phyloP scores from a whole-genome alignment of 2,888 invertebrate genomes.

The Meganola albula region DNA sequence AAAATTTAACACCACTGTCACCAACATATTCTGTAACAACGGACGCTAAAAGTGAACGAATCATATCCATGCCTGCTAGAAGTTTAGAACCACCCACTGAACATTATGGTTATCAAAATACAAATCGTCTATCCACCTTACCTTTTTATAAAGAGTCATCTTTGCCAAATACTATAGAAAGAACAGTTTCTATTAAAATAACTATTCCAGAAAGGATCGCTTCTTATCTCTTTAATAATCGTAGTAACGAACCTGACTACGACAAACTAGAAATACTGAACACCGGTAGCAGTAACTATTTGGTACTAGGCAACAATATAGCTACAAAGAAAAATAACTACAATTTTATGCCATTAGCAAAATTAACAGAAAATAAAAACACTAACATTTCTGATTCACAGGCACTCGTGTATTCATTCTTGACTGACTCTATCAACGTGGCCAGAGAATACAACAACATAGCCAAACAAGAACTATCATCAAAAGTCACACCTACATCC shows the following conservation, averaged over 20 bases:
- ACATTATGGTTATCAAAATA: constrained; percentile 33
- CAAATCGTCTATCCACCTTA: constrained; percentile 48
- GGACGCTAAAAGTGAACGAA: constrained; percentile 40
- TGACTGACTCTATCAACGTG: constrained; percentile 65
- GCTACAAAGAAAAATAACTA: constrained; percentile 28
- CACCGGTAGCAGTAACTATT: constrained; percentile 66
- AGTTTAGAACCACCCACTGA: constrained; percentile 53
- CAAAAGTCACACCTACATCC: constrained; percentile 34
- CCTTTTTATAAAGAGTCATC: constrained; percentile 55
- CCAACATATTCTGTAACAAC: constrained; percentile 32
- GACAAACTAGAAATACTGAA: constrained; percentile 64
- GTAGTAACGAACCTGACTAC: constrained; percentile 45
- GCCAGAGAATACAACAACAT: constrained; percentile 62
- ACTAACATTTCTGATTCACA: constrained; percentile 65
- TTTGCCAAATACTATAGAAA: constrained; percentile 59
- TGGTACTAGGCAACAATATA: constrained; percentile 55
- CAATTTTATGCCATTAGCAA: constrained; percentile 58
- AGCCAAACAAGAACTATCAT: constrained; percentile 46
- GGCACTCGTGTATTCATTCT: constrained; percentile 65
- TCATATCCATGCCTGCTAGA: constrained; percentile 43
- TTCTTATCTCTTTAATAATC: constrained; percentile 53
- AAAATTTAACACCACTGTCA: constrained; percentile 46
- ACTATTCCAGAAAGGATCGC: constrained; percentile 67
- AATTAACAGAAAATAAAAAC: constrained; percentile 51
- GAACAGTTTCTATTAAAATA: constrained; percentile 68